These are phyloP conservation scores for Porites lutea DNA, from an alignment of 64 coral and sea anemone species.

Conservation along the genomic window DNA sequence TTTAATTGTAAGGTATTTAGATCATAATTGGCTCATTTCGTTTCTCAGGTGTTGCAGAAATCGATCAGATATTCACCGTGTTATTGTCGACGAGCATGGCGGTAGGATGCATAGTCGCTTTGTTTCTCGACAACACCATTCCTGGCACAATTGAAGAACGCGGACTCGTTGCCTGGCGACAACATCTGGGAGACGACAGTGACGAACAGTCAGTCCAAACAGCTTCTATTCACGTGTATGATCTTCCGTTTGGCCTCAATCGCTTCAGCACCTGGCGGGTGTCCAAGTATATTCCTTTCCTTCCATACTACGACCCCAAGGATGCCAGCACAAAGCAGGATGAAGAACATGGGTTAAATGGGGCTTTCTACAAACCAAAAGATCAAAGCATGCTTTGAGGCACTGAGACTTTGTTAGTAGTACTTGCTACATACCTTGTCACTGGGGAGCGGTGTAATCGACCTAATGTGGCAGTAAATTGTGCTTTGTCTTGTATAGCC, in stretches of 20 bases:
- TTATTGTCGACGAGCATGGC: constrained; percentile 74
- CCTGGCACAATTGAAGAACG: constrained; percentile 73
- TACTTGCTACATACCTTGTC: too few species aligned
- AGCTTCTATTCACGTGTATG: constrained; percentile 56
- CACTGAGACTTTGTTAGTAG: too few species aligned
- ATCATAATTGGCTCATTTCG: neutral
- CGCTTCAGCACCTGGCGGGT: constrained; percentile 16
- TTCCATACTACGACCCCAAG: constrained; percentile 37
- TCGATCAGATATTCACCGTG: constrained; percentile 76
- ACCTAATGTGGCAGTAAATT: too few species aligned
- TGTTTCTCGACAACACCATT: constrained; percentile 74
- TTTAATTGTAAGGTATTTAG: neutral
- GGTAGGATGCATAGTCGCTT: constrained; percentile 57
- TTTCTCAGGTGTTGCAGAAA: constrained; percentile 52
- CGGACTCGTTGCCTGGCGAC: constrained; percentile 31
- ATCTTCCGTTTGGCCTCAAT: constrained; percentile 62
- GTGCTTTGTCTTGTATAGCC: too few species aligned
- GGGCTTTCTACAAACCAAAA: too few species aligned
- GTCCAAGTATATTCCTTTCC: constrained; percentile 79
- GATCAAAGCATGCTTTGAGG: too few species aligned
- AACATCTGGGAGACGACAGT: neutral
- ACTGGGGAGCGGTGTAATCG: too few species aligned
- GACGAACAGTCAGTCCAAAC: constrained; percentile 4
- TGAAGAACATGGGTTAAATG: neutral
- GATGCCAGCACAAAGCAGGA: neutral